Evolutionary conservation across 2,888 invertebrate species (phyloP), one percentile per base, ranked within the genome.

Genomic region (Acanthosepion lycidas): DNA sequence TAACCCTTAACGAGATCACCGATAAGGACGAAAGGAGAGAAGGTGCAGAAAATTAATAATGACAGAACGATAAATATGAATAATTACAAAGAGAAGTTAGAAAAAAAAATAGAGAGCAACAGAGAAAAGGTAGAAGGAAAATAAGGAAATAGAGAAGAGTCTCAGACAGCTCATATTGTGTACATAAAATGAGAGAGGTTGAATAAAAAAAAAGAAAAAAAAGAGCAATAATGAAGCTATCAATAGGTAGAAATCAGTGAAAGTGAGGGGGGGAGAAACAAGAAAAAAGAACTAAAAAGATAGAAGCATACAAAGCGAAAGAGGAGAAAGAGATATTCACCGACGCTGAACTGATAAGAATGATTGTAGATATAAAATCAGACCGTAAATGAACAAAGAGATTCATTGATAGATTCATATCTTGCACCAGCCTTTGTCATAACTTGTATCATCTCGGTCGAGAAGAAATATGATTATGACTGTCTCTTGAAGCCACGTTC

Each of bases 401-500:
- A 78, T 78, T 78, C n/a, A n/a, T 33, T 78, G 78, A 78, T 78
- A 33, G 18, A 78, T 78, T n/a, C 78, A 33, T n/a, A 78, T 78
- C 78, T 78, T n/a, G 78, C n/a, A 1, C n/a, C 78, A n/a, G n/a
- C 78, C n/a, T n/a, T 78, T 78, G 78, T 78, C 78, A 78, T n/a
- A 3, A n/a, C n/a, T 15, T 78, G 78, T 78, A 78, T 78, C 78
- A 18, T n/a, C n/a, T 78, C 12, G n/a, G 78, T n/a, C n/a, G n/a
- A 78, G n/a, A 78, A 78, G 78, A 78, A 78, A 78, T 78, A 78
- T 78, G 78, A 78, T 78, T 78, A 78, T 78, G 78, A 33, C 78
- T n/a, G 78, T 78, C 78, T 78, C 78, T 78, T 78, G n/a, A 78
- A 33, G n/a, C n/a, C 59, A 20, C 23, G n/a, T 18, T n/a, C n/a